A percentile compares a stretch with the other conserved stretches of the same genome.
Evolutionary conservation across 2,797 vertebrate genomes (phyloP).

Genomic region (Microchirus variegatus): DNA sequence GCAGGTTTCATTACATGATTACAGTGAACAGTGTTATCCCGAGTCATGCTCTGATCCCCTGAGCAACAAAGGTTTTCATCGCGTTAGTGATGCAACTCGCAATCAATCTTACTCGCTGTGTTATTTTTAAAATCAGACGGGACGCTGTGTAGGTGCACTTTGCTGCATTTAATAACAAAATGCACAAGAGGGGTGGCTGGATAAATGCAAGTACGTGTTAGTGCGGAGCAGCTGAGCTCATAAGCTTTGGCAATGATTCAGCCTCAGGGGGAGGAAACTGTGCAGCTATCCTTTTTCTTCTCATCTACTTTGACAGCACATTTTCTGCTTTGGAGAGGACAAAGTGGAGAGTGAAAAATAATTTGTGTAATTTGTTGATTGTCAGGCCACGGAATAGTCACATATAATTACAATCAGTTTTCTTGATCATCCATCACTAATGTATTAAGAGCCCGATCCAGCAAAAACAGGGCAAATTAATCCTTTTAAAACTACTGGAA

Average conservation of each 20-base stretch:
- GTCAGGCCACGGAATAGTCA: too few relatives aligned
- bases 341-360: background rate
- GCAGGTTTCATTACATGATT: slow-evolving; percentile 40
- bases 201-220: slow-evolving; percentile 1
- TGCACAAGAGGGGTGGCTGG: slow-evolving; percentile 3
- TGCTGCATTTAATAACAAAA: slow-evolving; percentile 34
- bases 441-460: background rate
- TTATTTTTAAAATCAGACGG: slow-evolving; percentile 63
- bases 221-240: slow-evolving; percentile 3
- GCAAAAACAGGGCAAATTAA: background rate
- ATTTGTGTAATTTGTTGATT: too few relatives aligned
- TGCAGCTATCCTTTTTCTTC: slow-evolving; percentile 19
- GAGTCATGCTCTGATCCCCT: slow-evolving; percentile 55
- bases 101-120: slow-evolving; percentile 63
- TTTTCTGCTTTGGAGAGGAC: slow-evolving; percentile 3
- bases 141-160: slow-evolving; percentile 38
- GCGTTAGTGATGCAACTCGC: slow-evolving; percentile 52
- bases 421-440: background rate
- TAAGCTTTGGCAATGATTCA: background rate
- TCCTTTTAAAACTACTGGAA: slow-evolving; percentile 7
- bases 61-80: slow-evolving; percentile 43
- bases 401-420: background rate
- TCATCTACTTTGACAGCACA: slow-evolving; percentile 10
- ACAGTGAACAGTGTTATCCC: slow-evolving; percentile 45
- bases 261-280: slow-evolving; percentile 13